Evolutionary conservation across 2,113 vertebrate species (phyloP).

Genomic region (Pteropus alecto): DNA sequence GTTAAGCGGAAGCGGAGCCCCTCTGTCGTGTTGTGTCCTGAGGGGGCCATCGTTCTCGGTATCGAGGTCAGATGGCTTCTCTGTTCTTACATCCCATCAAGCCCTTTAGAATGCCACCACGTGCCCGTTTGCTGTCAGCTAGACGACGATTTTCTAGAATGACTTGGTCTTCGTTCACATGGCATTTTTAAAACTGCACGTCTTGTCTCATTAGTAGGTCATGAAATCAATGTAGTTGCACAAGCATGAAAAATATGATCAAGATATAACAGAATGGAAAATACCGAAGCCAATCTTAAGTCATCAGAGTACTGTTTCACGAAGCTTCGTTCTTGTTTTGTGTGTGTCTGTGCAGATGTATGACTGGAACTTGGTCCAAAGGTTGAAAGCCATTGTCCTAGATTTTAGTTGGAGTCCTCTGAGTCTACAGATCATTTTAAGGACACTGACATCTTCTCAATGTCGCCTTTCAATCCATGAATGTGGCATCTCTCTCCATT

Average conservation of each 20-base stretch:
- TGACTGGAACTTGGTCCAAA: neutral
- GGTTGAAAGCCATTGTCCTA: neutral
- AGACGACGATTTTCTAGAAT: neutral
- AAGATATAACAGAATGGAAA: neutral
- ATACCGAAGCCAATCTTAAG: neutral
- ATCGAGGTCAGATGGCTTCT: neutral
- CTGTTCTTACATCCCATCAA: neutral
- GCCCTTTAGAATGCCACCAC: neutral
- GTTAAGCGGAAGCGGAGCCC: neutral
- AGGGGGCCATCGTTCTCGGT: neutral
- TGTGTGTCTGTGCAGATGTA: neutral
- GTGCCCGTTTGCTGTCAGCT: neutral
- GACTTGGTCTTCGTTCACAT: neutral
- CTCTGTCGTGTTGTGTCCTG: neutral
- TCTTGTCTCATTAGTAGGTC: neutral
- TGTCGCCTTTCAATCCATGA: neutral
- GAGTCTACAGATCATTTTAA: neutral
- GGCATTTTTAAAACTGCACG: neutral
- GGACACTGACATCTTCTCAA: neutral
- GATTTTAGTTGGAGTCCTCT: neutral
- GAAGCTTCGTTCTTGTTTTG: neutral
- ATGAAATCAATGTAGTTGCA: neutral
- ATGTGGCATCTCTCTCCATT: neutral
- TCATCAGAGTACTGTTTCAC: neutral
- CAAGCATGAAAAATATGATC: neutral